Evolutionary conservation across 2,888 invertebrate genomes (phyloP), one percentile per base, ranked within the genome.

Genomic region (Ypsolopha scabrella): DNA sequence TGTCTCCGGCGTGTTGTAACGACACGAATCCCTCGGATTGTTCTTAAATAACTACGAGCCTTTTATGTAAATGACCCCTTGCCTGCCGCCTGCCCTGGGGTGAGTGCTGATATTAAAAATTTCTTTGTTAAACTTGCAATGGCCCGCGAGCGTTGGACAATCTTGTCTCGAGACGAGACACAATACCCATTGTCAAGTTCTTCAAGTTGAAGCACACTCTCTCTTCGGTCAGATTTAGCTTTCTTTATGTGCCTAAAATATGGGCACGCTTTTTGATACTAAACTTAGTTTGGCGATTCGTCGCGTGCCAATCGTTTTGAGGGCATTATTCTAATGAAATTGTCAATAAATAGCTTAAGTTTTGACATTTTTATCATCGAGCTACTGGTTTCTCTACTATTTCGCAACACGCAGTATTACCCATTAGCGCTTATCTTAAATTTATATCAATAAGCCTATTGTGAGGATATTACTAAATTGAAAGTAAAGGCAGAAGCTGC

Each of bases 81-180:
- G 24, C 24, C 24, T 24, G 24, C 24, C 24, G 24, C 65, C 69
- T 63, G 78, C 80, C 77, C 60, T 67, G 57, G 78, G 81, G 76
- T 74, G 71, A 74, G 71, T 72, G 68, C 70, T 70, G 76, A 78
- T 82, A 82, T 80, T 81, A 81, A 82, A 80, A 81, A 79, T 68
- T 50, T 53, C 81, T 79, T 82, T 83, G 82, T 81, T 76, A 65
- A 59, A 55, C 59, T 61, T 58, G 56, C 60, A 63, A 65, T 11
- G 35, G 14, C 50, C 50, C 43, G 43, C 41, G 50, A 57, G 62
- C 58, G 62, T 64, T 62, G 67, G 66, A 67, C 70, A 68, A 70
- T 70, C 70, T 71, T 65, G 67, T 67, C 66, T 62, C 61, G 60
- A 41, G 45, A 13, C 56, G 53, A 52, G 41, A 53, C 49, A 53